Evolutionary conservation across 2,797 vertebrate species (phyloP).

Genomic region (Pempheris klunzingeri): DNA sequence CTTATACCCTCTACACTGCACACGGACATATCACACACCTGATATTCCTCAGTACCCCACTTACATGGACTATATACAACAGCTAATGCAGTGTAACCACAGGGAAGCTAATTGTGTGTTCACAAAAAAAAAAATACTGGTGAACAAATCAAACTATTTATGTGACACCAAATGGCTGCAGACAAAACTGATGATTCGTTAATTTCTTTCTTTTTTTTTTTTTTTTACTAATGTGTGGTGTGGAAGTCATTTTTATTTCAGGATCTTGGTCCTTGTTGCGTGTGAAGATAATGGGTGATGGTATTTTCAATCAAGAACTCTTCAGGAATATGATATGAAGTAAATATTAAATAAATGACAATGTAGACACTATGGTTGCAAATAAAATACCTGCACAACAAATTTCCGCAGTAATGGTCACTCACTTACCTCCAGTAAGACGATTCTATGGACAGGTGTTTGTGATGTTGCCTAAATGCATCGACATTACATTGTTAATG

Average conservation of each 20-base stretch:
- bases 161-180: conserved; percentile 48
- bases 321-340: conserved; percentile 54
- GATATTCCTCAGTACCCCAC: conserved; percentile 29
- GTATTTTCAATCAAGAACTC: conserved; percentile 44
- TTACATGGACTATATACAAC: conserved; percentile 29
- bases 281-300: conserved; percentile 57
- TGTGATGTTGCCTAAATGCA: background rate
- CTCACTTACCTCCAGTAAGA: conserved; percentile 5
- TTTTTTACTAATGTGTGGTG: conserved; percentile 30
- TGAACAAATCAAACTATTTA: conserved; percentile 54
- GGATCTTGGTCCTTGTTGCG: conserved; percentile 40
- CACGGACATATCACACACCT: conserved; percentile 29
- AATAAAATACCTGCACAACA: conserved; percentile 48
- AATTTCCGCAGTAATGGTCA: conserved; percentile 33
- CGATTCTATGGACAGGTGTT: background rate
- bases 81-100: conserved; percentile 45
- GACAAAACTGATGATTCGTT: conserved; percentile 24
- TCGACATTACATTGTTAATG: conserved; percentile 12
- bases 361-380: conserved; percentile 32
- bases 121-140: background rate
- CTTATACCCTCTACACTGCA: conserved; percentile 41
- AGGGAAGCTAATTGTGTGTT: conserved; percentile 25
- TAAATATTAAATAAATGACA: conserved; percentile 30
- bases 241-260: conserved; percentile 50
- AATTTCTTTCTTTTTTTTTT: too few species aligned